These are phyloP conservation scores for Paelopatides confundens DNA, from an alignment of 53 echinoderm and acorn worm genomes.

Conservation along the genomic window DNA sequence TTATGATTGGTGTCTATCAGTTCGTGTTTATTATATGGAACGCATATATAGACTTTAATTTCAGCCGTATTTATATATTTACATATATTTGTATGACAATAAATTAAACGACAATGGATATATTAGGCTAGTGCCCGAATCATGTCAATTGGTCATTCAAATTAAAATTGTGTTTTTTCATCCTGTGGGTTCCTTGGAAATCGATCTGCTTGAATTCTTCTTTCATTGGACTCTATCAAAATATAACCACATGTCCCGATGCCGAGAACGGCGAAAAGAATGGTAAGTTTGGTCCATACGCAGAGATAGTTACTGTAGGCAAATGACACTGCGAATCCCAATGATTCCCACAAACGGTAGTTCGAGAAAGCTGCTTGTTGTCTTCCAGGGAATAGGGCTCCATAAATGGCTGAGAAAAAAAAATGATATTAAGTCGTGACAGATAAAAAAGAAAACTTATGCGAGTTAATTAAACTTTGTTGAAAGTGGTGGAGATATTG, in stretches of 20 bases:
- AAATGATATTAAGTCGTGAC: too few relatives aligned
- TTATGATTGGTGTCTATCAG: too few relatives aligned
- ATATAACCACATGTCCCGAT: conserved; percentile 72
- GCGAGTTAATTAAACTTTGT: too few relatives aligned
- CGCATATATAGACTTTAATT: too few relatives aligned
- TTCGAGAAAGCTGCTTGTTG: conserved; percentile 93
- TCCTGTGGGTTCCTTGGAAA: neutral
- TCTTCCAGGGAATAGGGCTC: conserved; percentile 73
- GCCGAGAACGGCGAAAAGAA: conserved; percentile 70
- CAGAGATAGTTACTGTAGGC: conserved; percentile 96
- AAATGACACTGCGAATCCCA: conserved; percentile 87
- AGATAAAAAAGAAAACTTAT: too few relatives aligned
- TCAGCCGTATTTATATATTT: too few relatives aligned
- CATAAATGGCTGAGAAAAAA: conserved; percentile 74
- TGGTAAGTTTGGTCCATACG: conserved; percentile 86
- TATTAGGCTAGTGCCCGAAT: too few relatives aligned
- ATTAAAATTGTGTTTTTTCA: neutral
- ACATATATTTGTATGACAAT: too few relatives aligned
- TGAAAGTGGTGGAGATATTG: too few relatives aligned
- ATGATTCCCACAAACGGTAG: conserved; percentile 94
- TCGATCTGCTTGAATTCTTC: neutral
- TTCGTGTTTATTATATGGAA: too few relatives aligned
- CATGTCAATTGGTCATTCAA: too few relatives aligned
- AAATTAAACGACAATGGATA: too few relatives aligned
- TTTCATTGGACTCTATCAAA: conserved; percentile 48